Evolutionary conservation across 1,140 invertebrate species (phyloP).

Genomic region (Ladona fulva): DNA sequence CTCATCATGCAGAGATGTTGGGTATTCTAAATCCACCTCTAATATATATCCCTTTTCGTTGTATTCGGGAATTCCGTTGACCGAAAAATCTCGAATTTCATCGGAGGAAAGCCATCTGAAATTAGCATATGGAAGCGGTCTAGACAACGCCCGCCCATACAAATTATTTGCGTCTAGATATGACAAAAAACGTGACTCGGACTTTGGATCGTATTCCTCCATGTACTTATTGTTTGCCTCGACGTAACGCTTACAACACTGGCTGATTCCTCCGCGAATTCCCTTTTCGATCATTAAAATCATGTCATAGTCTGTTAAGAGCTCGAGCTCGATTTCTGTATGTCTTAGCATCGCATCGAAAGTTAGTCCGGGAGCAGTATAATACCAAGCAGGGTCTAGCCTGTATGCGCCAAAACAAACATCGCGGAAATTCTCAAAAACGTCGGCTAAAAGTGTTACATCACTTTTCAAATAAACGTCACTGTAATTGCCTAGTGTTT

Average conservation of each 20-base stretch:
- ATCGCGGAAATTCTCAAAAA: conserved; percentile 2
- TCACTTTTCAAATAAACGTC: not conserved
- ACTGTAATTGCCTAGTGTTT: not conserved
- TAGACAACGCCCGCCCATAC: conserved; percentile 23
- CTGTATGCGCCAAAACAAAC: conserved; percentile 19
- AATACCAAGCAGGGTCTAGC: conserved; percentile 29
- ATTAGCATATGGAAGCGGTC: not conserved
- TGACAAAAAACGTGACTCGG: conserved; percentile 24
- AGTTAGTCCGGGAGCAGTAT: conserved; percentile 26
- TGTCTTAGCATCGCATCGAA: too few relatives aligned
- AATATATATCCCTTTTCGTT: not conserved
- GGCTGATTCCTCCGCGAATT: conserved; percentile 26
- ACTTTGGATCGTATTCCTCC: conserved; percentile 21
- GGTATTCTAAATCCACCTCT: not conserved
- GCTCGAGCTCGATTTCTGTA: conserved; percentile 24
- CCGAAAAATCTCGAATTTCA: too few relatives aligned
- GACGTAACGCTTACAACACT: conserved; percentile 24
- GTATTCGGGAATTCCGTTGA: too few relatives aligned
- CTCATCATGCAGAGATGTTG: not conserved
- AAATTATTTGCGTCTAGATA: conserved; percentile 21
- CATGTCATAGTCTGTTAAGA: conserved; percentile 25
- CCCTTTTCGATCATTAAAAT: conserved; percentile 27
- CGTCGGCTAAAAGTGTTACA: conserved; percentile 8
- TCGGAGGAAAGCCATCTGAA: not conserved
- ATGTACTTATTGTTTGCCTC: conserved; percentile 29